Conservation (phyloP, 37 sponge, comb jelly and placozoan species). For the Agelas oroides region DNA sequence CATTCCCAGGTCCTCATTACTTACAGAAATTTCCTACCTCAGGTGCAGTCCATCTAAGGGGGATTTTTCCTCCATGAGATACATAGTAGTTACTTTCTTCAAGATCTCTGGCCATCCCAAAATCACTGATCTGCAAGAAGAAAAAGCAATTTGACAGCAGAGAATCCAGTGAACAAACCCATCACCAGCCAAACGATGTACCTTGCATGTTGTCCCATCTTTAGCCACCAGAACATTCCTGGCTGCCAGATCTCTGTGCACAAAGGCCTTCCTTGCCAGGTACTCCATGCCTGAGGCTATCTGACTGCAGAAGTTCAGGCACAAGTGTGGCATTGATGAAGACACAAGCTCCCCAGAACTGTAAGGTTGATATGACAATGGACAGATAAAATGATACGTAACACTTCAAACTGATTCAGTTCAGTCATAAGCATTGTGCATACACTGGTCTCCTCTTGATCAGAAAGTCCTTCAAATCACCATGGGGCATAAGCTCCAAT, state of each 20-base stretch:
- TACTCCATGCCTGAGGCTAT: conserved; percentile 72
- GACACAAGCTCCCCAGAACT: not conserved
- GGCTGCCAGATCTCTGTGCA: conserved; percentile 82
- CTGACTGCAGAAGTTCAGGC: conserved; percentile 59
- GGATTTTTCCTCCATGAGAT: conserved; percentile 22
- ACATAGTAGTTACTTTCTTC: conserved; percentile 35
- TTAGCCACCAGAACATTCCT: conserved; percentile 74
- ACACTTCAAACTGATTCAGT: too few relatives aligned
- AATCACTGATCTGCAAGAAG: conserved; percentile 42
- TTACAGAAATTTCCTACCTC: conserved; percentile 3
- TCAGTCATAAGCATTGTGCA: too few relatives aligned
- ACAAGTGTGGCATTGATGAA: not conserved
- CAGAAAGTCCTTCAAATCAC: conserved; percentile 62
- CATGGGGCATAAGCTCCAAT: conserved; percentile 67
- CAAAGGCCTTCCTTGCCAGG: conserved; percentile 53
- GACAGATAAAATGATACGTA: too few relatives aligned
- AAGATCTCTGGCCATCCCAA: conserved; percentile 45
- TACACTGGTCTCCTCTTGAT: not conserved
- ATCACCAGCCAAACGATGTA: not conserved
- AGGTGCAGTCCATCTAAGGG: conserved; percentile 46
- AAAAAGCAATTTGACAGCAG: too few relatives aligned
- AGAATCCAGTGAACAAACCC: not conserved
- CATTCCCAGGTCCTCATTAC: too few relatives aligned
- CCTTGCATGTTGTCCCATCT: conserved; percentile 61
- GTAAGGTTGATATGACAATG: too few relatives aligned